phyloP scores from a whole-genome alignment of 1,140 invertebrate genomes.

The Drosophila littoralis region DNA sequence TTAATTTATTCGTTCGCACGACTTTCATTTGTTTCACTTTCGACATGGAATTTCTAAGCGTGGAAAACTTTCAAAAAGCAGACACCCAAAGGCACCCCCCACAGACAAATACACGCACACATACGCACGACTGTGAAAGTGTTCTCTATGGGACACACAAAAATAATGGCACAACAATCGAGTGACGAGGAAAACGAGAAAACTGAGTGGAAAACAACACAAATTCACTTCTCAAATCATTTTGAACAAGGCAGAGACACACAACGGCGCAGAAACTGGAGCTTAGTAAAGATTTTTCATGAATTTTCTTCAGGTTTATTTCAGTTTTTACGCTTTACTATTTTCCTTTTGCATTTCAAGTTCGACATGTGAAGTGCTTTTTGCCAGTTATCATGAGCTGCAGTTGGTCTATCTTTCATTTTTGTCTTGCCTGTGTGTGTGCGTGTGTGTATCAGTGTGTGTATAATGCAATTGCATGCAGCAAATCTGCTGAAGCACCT shows the following conservation, averaged over 20 bases:
- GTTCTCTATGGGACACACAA: not conserved
- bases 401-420: slow-evolving; percentile 7
- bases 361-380: slow-evolving; percentile 37
- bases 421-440: not conserved
- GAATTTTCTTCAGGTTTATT: slow-evolving; percentile 34
- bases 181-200: slow-evolving; percentile 27
- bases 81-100: not conserved
- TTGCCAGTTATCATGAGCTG: slow-evolving; percentile 23
- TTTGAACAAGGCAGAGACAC: slow-evolving; percentile 17
- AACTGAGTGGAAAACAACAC: slow-evolving; percentile 38
- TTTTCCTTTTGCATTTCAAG: slow-evolving; percentile 33
- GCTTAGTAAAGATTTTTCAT: slow-evolving; percentile 58
- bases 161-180: slow-evolving; percentile 21
- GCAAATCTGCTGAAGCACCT: slow-evolving; percentile 13
- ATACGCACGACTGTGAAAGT: not conserved
- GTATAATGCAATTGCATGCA: slow-evolving; percentile 28
- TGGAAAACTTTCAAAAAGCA: slow-evolving; percentile 30
- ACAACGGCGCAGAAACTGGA: slow-evolving; percentile 11
- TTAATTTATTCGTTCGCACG: slow-evolving; percentile 76
- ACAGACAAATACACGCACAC: slow-evolving; percentile 1
- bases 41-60: slow-evolving; percentile 52
- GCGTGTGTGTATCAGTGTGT: not conserved
- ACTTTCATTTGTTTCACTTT: slow-evolving; percentile 79
- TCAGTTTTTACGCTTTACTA: slow-evolving; percentile 30
- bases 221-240: slow-evolving; percentile 29